These are phyloP conservation scores for Tyria jacobaeae DNA, from an alignment of 2,888 invertebrate genomes.

Conservation along the genomic window DNA sequence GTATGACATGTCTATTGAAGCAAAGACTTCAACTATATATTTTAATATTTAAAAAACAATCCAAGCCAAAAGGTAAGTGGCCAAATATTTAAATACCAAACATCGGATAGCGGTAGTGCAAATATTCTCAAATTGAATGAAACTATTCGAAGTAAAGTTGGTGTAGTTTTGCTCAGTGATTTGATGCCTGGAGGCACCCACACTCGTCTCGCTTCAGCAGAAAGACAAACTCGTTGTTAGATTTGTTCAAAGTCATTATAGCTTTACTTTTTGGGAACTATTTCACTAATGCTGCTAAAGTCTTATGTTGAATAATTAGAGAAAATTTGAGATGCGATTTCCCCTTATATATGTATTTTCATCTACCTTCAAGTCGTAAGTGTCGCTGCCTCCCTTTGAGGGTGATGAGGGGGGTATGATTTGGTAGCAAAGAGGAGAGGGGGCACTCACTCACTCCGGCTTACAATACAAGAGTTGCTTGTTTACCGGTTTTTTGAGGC, in stretches of 20 bases:
- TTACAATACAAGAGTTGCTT: too few relatives aligned
- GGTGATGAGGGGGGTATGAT: too few relatives aligned
- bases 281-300: slow-evolving; percentile 10
- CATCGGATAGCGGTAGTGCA: slow-evolving; percentile 29
- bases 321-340: too few relatives aligned
- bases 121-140: slow-evolving; percentile 47
- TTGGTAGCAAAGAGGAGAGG: too few relatives aligned
- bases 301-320: slow-evolving; percentile 1
- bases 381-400: too few relatives aligned
- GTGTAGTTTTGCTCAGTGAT: slow-evolving; percentile 39
- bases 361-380: too few relatives aligned
- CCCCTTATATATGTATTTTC: too few relatives aligned
- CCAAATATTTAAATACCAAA: slow-evolving; percentile 48
- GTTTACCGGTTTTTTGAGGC: too few relatives aligned
- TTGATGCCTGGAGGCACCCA: slow-evolving; percentile 34
- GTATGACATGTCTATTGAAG: neutral
- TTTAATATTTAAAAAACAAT: slow-evolving; percentile 30
- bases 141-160: slow-evolving; percentile 36
- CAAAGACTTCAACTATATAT: neutral
- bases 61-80: slow-evolving; percentile 29
- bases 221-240: slow-evolving; percentile 30
- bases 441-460: too few relatives aligned
- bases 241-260: slow-evolving; percentile 21
- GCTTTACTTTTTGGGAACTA: slow-evolving; percentile 17
- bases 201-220: slow-evolving; percentile 20